phyloP scores from a whole-genome alignment of 2,888 invertebrate genomes.

The Clanis bilineata region DNA sequence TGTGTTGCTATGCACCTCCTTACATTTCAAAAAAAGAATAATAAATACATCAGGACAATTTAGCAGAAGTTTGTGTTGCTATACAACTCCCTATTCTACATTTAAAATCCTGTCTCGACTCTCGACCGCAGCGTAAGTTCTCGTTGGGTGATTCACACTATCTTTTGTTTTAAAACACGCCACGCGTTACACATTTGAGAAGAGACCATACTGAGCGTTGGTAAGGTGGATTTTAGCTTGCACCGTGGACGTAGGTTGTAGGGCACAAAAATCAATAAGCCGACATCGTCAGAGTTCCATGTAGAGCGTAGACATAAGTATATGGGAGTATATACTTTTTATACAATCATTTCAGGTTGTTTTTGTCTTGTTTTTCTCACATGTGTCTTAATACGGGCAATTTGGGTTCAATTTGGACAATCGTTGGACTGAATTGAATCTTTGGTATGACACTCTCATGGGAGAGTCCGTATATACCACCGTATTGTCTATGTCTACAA shows the following conservation, averaged over 20 bases:
- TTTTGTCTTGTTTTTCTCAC: background rate
- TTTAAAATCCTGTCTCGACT: conserved; percentile 17
- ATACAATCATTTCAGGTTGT: background rate
- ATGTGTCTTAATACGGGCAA: too few relatives aligned
- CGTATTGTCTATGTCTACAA: too few relatives aligned
- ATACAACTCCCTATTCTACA: conserved; percentile 5
- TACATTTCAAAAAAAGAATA: too few relatives aligned
- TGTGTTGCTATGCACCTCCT: too few relatives aligned
- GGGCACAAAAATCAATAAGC: conserved; percentile 53
- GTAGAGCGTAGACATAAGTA: background rate
- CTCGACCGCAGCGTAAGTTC: conserved; percentile 36
- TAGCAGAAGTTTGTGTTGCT: background rate
- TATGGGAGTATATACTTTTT: background rate
- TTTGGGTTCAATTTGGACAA: too few relatives aligned
- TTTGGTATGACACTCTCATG: too few relatives aligned
- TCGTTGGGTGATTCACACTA: conserved; percentile 53
- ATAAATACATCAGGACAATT: background rate
- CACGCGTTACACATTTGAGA: conserved; percentile 14
- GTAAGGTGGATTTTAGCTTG: background rate
- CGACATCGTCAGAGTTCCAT: conserved; percentile 21
- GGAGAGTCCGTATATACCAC: too few relatives aligned
- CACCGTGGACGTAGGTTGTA: conserved; percentile 25
- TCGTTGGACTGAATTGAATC: too few relatives aligned
- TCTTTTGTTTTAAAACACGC: conserved; percentile 55
- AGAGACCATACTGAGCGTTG: conserved; percentile 25